A percentile compares a stretch with the other conserved stretches of the same genome.
Conservation (phyloP, 2,113 vertebrate species). For the Dryoscopus gambensis region DNA sequence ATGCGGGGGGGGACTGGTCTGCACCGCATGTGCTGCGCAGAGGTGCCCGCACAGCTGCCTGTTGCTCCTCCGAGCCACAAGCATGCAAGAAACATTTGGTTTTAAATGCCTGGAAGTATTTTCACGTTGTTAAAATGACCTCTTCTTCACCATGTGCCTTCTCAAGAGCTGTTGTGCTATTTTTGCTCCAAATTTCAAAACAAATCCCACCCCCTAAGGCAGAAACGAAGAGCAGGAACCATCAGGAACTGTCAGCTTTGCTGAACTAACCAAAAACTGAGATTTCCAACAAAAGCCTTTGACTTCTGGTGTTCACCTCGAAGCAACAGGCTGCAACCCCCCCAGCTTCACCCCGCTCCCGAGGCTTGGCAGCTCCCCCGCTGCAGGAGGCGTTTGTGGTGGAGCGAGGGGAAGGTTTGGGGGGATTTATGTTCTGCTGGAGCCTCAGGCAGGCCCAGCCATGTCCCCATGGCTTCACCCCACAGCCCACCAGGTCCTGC, state of each 20-base stretch:
- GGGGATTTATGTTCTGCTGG: accelerated
- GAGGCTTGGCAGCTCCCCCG: not conserved
- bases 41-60: not conserved
- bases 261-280: not conserved
- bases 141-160: not conserved
- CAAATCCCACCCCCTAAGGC: not conserved
- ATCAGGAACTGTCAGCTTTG: not conserved
- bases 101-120: not conserved
- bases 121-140: not conserved
- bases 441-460: not conserved
- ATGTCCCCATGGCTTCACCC: accelerated
- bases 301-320: not conserved
- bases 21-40: accelerated
- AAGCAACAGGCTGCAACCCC: not conserved
- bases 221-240: not conserved
- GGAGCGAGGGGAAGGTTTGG: not conserved
- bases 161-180: not conserved
- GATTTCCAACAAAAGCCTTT: not conserved
- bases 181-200: not conserved
- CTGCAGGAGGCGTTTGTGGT: not conserved
- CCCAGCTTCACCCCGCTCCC: not conserved
- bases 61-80: slow-evolving; percentile 5
- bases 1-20: not conserved
- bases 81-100: not conserved
- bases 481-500: not conserved